Evolutionary conservation across 23 tunicate genomes (phyloP).

Genomic region (Aplidium turbinatum): DNA sequence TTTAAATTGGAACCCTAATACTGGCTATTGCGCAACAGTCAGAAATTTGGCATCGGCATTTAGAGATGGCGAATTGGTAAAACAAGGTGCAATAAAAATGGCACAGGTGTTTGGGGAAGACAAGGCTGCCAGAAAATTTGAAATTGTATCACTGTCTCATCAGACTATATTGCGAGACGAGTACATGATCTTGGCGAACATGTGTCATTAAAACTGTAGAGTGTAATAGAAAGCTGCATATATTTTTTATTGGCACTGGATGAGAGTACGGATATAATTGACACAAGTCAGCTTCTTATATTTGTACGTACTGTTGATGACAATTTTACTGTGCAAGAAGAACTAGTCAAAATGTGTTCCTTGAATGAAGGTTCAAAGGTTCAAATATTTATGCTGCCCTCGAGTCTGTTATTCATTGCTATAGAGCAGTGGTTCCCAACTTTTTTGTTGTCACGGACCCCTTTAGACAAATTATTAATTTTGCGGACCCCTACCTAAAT

Average conservation of each 20-base stretch:
- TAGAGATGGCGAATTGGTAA: constrained; percentile 33
- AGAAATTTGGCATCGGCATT: too few relatives aligned
- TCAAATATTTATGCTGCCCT: constrained; percentile 41
- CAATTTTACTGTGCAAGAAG: constrained; percentile 60
- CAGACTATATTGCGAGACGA: constrained; percentile 16
- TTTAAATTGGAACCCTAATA: too few relatives aligned
- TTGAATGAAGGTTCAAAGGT: constrained; percentile 50
- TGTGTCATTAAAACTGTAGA: constrained; percentile 40
- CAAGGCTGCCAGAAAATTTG: constrained; percentile 29
- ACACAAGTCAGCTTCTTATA: constrained; percentile 49
- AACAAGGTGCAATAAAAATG: constrained; percentile 34
- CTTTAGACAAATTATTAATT: too few relatives aligned
- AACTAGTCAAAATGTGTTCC: constrained; percentile 41
- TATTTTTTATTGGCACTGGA: constrained; percentile 57
- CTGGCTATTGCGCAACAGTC: too few relatives aligned
- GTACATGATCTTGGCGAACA: too few relatives aligned
- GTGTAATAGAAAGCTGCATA: constrained; percentile 44
- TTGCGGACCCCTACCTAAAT: too few relatives aligned
- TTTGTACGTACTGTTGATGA: constrained; percentile 40
- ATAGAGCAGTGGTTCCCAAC: too few relatives aligned
- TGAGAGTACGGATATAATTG: constrained; percentile 60
- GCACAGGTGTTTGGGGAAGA: constrained; percentile 37
- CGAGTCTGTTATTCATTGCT: constrained; percentile 20
- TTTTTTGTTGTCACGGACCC: too few relatives aligned
- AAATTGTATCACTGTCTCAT: constrained; percentile 32